Evolutionary conservation across 2,888 invertebrate genomes (phyloP).

Genomic region (Ypsolopha scabrella): DNA sequence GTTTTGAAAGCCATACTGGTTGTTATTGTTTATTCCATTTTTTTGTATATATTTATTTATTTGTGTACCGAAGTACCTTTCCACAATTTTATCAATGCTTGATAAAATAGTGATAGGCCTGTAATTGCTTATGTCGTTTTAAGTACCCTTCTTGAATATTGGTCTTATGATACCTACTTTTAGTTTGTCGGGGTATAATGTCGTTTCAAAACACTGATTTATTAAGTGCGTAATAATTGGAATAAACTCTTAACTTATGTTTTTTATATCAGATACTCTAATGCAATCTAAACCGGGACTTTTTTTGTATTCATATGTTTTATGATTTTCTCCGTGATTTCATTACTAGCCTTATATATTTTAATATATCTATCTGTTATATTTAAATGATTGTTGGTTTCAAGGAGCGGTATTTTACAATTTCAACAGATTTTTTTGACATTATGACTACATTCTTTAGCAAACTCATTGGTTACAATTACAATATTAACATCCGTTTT

Average conservation of each 20-base stretch:
- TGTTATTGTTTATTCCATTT: conserved; percentile 3
- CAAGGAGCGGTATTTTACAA: neutral
- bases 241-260: conserved; percentile 3
- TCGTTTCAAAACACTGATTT: conserved; percentile 4
- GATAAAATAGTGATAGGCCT: conserved; percentile 10
- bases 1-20: conserved; percentile 9
- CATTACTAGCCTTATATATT: conserved; percentile 9
- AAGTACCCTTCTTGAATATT: conserved; percentile 7
- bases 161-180: conserved; percentile 9
- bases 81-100: conserved; percentile 7
- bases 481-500: neutral
- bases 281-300: conserved; percentile 8
- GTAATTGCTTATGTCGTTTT: conserved; percentile 8
- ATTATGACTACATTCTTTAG: neutral
- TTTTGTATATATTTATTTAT: conserved; percentile 4
- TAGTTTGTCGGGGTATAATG: conserved; percentile 5
- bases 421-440: neutral
- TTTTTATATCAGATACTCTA: conserved; percentile 7
- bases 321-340: conserved; percentile 1
- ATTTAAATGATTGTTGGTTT: conserved; percentile 16
- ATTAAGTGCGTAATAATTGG: conserved; percentile 6
- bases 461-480: neutral
- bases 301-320: conserved; percentile 4
- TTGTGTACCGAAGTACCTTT: conserved; percentile 6
- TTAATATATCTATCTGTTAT: conserved; percentile 27